phyloP scores from a whole-genome alignment of 2,797 vertebrate genomes.

The Pitangus sulphuratus region DNA sequence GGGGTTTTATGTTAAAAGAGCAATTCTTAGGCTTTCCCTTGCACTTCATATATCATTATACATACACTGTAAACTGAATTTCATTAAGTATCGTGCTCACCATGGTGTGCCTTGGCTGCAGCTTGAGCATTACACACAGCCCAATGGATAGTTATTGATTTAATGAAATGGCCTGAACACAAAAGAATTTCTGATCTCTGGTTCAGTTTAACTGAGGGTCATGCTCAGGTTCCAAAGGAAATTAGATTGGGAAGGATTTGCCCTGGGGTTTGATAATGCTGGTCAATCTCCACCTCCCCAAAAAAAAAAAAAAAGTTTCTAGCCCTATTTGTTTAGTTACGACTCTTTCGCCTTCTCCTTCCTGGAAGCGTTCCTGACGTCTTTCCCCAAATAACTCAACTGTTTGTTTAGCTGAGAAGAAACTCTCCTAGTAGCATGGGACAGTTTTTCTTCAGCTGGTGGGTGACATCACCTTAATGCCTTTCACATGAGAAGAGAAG shows the following conservation, averaged over 20 bases:
- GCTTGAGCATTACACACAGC: background rate
- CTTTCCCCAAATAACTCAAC: conserved; percentile 36
- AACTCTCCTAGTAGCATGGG: conserved; percentile 9
- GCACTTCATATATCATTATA: background rate
- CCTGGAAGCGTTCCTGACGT: conserved; percentile 39
- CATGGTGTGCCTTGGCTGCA: background rate
- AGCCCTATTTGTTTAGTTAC: background rate
- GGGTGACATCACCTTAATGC: conserved; percentile 27
- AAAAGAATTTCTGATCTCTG: conserved; percentile 15
- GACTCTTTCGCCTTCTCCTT: background rate
- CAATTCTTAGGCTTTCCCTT: background rate
- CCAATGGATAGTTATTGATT: background rate
- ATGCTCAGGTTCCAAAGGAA: background rate
- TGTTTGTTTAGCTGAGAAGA: conserved; percentile 49
- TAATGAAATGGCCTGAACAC: background rate
- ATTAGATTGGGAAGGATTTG: background rate
- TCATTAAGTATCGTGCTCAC: background rate
- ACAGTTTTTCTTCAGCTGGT: conserved; percentile 30
- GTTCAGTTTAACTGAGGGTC: background rate
- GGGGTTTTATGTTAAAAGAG: background rate
- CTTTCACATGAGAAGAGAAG: conserved; percentile 42
- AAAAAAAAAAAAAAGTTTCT: background rate
- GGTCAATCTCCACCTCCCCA: background rate
- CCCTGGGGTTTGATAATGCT: background rate
- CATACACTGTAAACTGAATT: background rate